Percentiles rank a stretch among this genome's conserved stretches.
Evolutionary conservation across 2,113 vertebrate genomes (phyloP).

Genomic region (Cynopterus brachyotis): DNA sequence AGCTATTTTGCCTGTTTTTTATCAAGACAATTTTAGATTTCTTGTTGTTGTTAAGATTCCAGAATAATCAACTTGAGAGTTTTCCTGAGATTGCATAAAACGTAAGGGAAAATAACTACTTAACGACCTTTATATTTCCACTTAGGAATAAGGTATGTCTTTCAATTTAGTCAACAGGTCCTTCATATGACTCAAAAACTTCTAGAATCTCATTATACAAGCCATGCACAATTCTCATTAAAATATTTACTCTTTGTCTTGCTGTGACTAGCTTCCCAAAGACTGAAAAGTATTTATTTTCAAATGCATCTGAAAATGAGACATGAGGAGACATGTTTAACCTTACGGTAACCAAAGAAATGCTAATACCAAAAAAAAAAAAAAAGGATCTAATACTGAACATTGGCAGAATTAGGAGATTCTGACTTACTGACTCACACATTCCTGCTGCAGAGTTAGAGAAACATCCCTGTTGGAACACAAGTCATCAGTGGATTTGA

Average conservation of each 20-base stretch:
- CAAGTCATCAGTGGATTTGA: not conserved
- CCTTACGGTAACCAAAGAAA: not conserved
- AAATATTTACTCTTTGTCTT: constrained; percentile 1
- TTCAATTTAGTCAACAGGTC: not conserved
- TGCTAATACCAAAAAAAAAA: not conserved
- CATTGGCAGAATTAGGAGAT: not conserved
- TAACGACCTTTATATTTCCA: not conserved
- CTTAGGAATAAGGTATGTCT: not conserved
- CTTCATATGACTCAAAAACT: not conserved
- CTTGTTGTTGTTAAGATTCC: not conserved
- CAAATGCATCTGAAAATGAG: not conserved
- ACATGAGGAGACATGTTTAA: not conserved
- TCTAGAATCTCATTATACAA: not conserved
- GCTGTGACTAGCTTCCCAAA: not conserved
- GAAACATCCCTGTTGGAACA: constrained; percentile 11
- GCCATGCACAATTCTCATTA: not conserved
- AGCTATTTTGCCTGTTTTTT: not conserved
- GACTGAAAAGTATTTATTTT: not conserved
- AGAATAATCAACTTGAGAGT: not conserved
- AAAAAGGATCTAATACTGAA: not conserved
- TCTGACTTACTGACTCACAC: not conserved
- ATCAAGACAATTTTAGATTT: not conserved
- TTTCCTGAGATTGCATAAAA: not conserved
- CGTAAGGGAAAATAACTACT: not conserved
- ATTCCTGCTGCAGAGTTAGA: not conserved